These are phyloP conservation scores for Dorcus parallelipipedus DNA, from an alignment of 2,888 invertebrate genomes.

Conservation along the genomic window DNA sequence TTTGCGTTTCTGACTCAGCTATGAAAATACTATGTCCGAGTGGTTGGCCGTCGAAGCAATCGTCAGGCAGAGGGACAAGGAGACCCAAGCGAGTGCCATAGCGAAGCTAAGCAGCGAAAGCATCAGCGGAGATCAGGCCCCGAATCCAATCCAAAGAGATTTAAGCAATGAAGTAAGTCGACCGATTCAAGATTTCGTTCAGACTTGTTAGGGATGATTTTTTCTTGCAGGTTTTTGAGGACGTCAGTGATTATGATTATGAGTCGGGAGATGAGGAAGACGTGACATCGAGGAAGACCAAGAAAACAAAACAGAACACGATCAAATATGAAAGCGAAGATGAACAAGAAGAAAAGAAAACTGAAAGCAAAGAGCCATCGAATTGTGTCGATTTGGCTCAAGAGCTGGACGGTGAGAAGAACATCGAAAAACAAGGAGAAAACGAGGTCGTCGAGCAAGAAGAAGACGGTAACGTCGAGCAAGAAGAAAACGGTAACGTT, in stretches of 20 bases:
- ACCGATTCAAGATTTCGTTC: not conserved
- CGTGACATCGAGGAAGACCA: slow-evolving; percentile 23
- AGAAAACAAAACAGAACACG: slow-evolving; percentile 41
- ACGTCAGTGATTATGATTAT: slow-evolving; percentile 45
- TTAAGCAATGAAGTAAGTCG: slow-evolving; percentile 51
- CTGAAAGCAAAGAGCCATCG: not conserved
- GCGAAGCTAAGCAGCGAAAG: slow-evolving; percentile 81
- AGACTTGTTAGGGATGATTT: not conserved
- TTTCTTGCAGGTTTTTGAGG: slow-evolving; percentile 43
- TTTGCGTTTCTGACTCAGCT: slow-evolving; percentile 47
- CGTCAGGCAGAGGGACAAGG: slow-evolving; percentile 76
- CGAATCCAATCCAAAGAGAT: slow-evolving; percentile 48
- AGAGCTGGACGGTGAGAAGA: too few species aligned
- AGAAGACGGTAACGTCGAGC: too few species aligned
- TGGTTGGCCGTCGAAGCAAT: slow-evolving; percentile 95
- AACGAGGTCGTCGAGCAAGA: too few species aligned
- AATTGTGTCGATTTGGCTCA: too few species aligned
- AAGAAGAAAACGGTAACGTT: too few species aligned
- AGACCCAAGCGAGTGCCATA: slow-evolving; percentile 79
- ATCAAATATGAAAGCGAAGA: slow-evolving; percentile 42
- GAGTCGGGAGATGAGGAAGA: slow-evolving; percentile 37
- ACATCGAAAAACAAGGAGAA: too few species aligned
- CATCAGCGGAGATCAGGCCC: slow-evolving; percentile 51
- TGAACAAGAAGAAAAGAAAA: slow-evolving; percentile 24
- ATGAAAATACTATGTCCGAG: slow-evolving; percentile 90